Conservation (phyloP, 2,797 vertebrate genomes). For the Parambassis ranga region DNA sequence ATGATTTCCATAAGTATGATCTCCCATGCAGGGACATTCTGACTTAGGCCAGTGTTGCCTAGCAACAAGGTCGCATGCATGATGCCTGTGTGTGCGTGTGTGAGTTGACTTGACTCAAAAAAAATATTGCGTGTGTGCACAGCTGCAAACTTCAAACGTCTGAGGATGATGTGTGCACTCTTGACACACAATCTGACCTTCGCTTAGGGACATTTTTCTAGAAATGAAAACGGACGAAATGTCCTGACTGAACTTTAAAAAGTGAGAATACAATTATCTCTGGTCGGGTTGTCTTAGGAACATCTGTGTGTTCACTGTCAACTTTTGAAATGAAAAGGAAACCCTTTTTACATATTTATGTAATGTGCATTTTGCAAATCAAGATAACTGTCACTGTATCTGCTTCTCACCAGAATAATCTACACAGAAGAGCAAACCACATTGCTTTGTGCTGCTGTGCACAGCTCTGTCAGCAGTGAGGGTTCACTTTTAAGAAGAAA, state of each 20-base stretch:
- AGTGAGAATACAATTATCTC: background rate
- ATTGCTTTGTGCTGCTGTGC: too few relatives aligned
- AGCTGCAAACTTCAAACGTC: background rate
- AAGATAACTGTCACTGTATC: too few relatives aligned
- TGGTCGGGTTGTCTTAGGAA: background rate
- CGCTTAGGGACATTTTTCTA: too few relatives aligned
- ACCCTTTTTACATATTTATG: background rate
- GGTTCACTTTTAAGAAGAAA: too few relatives aligned
- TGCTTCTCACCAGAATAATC: too few relatives aligned
- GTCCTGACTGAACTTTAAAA: background rate
- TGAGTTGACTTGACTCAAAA: too few relatives aligned
- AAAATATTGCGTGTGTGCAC: too few relatives aligned
- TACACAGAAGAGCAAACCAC: too few relatives aligned
- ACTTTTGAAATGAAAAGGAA: background rate
- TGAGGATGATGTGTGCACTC: too few relatives aligned
- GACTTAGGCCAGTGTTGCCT: slow-evolving; percentile 46
- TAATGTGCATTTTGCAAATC: too few relatives aligned
- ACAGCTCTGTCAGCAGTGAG: too few relatives aligned
- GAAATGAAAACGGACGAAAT: background rate
- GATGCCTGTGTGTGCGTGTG: background rate
- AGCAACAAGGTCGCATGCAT: slow-evolving; percentile 50
- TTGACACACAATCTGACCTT: too few relatives aligned
- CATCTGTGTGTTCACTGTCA: background rate
- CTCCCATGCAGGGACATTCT: slow-evolving; percentile 10
- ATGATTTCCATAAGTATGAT: background rate